Evolutionary conservation across 2,888 invertebrate genomes (phyloP), one percentile per base, ranked within the genome.

Genomic region (Esperia sulphurella): DNA sequence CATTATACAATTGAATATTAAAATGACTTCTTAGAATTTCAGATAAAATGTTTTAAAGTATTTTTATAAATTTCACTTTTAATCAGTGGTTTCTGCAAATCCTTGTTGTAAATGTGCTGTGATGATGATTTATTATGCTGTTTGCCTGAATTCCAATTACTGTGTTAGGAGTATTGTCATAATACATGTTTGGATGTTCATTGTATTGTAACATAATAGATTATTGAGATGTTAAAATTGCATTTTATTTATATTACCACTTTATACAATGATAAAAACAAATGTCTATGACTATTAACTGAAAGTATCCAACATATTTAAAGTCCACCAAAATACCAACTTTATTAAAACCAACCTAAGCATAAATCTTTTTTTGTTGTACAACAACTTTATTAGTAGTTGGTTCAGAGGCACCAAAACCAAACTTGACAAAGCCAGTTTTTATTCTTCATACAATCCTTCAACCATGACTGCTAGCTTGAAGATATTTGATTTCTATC

Each of bases 171-270:
- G 50, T 67, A 45, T 63, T 58, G 68, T 68, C 64, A 69, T 72
- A 72, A 63, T 64, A 60, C 56, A 64, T 60, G 53, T 66, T 67
- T 74, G 63, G 58, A 63, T 72, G 64, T 68, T 66, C 55, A 63
- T 57, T 59, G 57, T 70, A 65, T 41, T 43, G 33, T 41, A 44
- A 73, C 63, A 67, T 55, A 74, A 77, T 78, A 83, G 67, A 79
- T 55, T 71, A 74, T 73, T 69, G 59, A 70, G 56, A 71, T 68
- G 75, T 80, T 79, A 38, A 59, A 58, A 61, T 58, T 63, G 61
- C 55, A 51, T 78, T 80, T 80, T 79, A 73, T 78, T 81, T 68
- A 46, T 45, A 38, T 42, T 49, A 45, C 43, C 46, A 31, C 12
- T 45, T 43, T 46, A 43, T 48, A 49, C 48, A 46, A 45, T 7